phyloP scores from a whole-genome alignment of 2,888 invertebrate species.

The Caenorhabditis virilis region DNA sequence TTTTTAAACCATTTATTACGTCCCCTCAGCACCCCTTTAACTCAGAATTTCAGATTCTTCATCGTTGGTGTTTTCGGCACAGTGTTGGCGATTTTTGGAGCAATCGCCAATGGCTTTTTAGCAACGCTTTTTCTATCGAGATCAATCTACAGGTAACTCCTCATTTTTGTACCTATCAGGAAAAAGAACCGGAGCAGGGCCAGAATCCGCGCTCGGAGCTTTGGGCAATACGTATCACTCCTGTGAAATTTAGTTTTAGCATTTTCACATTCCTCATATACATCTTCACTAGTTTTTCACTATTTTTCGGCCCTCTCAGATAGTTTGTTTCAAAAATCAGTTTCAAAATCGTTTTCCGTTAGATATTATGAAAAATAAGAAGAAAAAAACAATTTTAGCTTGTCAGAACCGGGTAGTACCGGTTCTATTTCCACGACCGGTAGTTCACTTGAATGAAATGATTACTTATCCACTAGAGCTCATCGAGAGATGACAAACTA shows the following conservation, averaged over 20 bases:
- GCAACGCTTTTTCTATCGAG: conserved; percentile 59
- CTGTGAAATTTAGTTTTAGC: no score
- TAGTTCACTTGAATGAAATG: no score
- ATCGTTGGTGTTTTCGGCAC: conserved; percentile 59
- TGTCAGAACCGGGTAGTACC: no score
- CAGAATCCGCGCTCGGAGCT: neutral
- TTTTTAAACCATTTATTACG: no score
- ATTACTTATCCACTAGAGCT: no score
- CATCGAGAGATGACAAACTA: no score
- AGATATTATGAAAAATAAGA: no score
- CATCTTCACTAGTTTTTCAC: neutral
- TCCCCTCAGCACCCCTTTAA: conserved; percentile 1
- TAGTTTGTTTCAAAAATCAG: no score
- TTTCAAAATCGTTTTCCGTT: no score
- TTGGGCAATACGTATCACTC: neutral
- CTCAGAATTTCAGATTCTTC: conserved; percentile 52
- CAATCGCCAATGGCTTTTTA: conserved; percentile 61
- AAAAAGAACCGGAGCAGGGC: neutral
- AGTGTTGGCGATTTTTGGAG: conserved; percentile 59
- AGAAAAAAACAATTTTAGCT: no score
- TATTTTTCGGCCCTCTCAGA: neutral
- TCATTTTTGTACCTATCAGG: neutral
- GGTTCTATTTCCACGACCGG: no score
- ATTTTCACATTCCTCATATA: neutral
- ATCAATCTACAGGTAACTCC: conserved; percentile 51